phyloP scores from a whole-genome alignment of 2,113 vertebrate genomes.

The Bothrops jararaca region DNA sequence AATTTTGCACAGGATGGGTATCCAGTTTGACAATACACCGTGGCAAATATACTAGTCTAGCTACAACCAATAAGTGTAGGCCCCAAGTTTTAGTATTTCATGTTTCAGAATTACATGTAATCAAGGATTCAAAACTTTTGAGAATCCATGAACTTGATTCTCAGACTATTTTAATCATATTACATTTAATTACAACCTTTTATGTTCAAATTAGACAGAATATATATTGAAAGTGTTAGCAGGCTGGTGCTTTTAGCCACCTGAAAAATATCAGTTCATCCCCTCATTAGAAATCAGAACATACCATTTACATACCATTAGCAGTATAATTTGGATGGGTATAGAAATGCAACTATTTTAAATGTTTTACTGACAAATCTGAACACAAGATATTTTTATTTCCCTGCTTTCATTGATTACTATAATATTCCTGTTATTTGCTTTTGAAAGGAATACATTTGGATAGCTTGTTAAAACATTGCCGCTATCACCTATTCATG shows the following conservation, averaged over 20 bases:
- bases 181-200: constrained; percentile 64
- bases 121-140: constrained; percentile 63
- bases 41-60: neutral
- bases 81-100: neutral
- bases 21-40: neutral
- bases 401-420: neutral
- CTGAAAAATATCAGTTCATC: constrained; percentile 42
- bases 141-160: constrained; percentile 53
- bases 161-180: constrained; percentile 61
- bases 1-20: neutral
- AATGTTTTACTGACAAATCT: constrained; percentile 6
- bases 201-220: constrained; percentile 67
- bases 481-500: neutral
- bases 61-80: neutral
- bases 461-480: neutral
- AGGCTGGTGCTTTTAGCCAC: constrained; percentile 47
- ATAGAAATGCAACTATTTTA: constrained; percentile 42
- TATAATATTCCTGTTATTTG: neutral
- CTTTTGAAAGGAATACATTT: neutral
- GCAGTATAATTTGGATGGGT: constrained; percentile 18
- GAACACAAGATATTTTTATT: neutral
- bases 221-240: constrained; percentile 47
- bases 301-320: constrained; percentile 16
- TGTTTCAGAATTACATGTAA: constrained; percentile 41
- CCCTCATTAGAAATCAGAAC: constrained; percentile 50